Conservation (phyloP, 2,797 vertebrate genomes). For the Manis javanica region DNA sequence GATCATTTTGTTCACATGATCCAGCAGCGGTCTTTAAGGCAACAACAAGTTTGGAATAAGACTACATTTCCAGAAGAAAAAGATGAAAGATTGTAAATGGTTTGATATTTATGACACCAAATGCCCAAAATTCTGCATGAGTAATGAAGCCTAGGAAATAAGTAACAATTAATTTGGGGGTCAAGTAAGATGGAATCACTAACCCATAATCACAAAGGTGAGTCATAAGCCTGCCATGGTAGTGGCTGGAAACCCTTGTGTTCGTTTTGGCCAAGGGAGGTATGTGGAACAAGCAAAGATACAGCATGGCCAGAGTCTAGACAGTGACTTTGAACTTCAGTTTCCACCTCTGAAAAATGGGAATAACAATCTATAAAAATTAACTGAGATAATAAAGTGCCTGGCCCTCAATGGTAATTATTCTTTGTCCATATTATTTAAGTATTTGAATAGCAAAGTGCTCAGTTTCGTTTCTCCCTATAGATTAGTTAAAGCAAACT, state of each 20-base stretch:
- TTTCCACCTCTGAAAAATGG: slow-evolving; percentile 3
- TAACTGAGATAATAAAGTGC: not conserved
- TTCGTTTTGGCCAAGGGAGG: not conserved
- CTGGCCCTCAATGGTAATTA: not conserved
- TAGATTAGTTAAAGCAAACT: slow-evolving; percentile 41
- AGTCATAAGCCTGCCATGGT: not conserved
- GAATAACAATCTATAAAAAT: not conserved
- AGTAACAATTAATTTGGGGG: not conserved
- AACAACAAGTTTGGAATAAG: slow-evolving; percentile 13
- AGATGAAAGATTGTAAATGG: not conserved
- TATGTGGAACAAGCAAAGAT: not conserved
- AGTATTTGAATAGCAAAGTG: not conserved
- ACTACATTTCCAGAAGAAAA: slow-evolving; percentile 20
- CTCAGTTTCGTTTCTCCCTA: not conserved
- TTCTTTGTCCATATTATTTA: not conserved
- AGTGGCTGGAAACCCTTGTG: not conserved
- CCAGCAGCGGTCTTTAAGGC: not conserved
- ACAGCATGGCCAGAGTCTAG: not conserved
- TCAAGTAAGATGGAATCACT: not conserved
- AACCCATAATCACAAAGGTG: not conserved
- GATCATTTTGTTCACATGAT: not conserved
- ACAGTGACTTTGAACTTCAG: not conserved
- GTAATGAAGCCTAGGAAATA: not conserved
- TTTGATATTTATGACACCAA: not conserved
- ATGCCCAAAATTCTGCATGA: not conserved